Base-by-base conservation (phyloP, 1,140 invertebrate genomes). In the Manduca sexta region DNA sequence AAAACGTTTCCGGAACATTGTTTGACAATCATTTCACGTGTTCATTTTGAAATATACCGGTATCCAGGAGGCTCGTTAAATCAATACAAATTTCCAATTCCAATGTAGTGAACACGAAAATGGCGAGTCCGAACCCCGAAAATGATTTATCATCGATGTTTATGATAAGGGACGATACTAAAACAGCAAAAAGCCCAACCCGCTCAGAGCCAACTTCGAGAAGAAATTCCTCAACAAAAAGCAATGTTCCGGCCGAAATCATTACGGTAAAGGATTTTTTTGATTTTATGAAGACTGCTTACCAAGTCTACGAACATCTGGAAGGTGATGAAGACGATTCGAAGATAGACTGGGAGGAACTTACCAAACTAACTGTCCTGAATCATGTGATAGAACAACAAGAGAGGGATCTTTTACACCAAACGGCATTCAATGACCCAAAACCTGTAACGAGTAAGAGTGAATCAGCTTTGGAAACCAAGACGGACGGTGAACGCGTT, bases 271-370 rank as follows among this genome's bases (percentile, higher is more conserved):
- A 89, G 76, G 88, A 91, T 60, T 93, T 93, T 74, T 89, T 93
- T 52, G 91, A 92, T 63, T 92, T 92, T 72, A 89, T 93, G 86
- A 88, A 89, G 69, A 91, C 90, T 7, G 91, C 91, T 1, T 92
- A 93, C 80, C 91, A 91, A 78, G 84, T 89, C 1, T 87, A 91
- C 48, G 89, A 91, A 35, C 89, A 87, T 67, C 83, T 90, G 35
- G 90, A 92, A 73, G 88, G 86, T 14, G 77, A 90, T 17, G 85
- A 88, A 11, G 86, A 87, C 8, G 86, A 88, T 12, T 78, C 85
- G 1, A 87, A 89, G 62, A 89, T 92, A 31, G 85, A 91, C 60
- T 92, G 91, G 91, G 87, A 88, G 18, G 87, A 90, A 56, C 66
- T 91, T 16, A 80, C 82, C 0, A 85, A 85, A 52, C 60, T 85